Evolutionary conservation across 2,113 vertebrate genomes (phyloP), one percentile per base, ranked within the genome.

Genomic region (Eulacestoma nigropectus): DNA sequence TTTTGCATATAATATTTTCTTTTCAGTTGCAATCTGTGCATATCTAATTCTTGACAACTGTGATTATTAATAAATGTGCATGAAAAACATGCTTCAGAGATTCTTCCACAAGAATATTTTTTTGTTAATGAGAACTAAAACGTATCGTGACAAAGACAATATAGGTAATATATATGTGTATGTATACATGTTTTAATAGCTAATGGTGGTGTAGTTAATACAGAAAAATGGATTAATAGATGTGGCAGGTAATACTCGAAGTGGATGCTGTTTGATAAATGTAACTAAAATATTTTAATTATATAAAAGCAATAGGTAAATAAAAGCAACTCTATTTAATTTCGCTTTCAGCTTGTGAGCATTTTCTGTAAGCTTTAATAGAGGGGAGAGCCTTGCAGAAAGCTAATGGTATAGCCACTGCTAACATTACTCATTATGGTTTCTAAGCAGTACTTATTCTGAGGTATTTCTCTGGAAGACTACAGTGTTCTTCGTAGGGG

Each of bases 241-340:
- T 92, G 87, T 92, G 96, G 96, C 95, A 98, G 96, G 97, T 97
- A 96, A 97, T 97, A 97, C 97, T 97, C 65, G 10, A 91, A 97
- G 94, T 63, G 85, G 90, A 93, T 97, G 94, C 73, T 97, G 93
- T 96, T 97, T 97, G 93, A 97, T 95, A 97, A 97, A 96, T 81
- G 92, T 81, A 97, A 96, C 96, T 97, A 97, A 98, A 98, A 98
- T 98, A 97, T 98, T 98, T 98, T 98, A 98, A 97, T 98, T 77
- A 83, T 96, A 94, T 97, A 97, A 98, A 98, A 97, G 97, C 97
- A 96, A 97, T 72, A 97, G 97, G 97, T 97, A 98, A 98, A 98
- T 98, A 98, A 98, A 98, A 98, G 97, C 93, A 97, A 97, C 97
- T 97, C 96, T 83, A 69, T 91, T 97, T 97, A 91, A 97, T 97